Evolutionary conservation across 2,113 vertebrate species (phyloP).

Genomic region (Nyctibius bracteatus): DNA sequence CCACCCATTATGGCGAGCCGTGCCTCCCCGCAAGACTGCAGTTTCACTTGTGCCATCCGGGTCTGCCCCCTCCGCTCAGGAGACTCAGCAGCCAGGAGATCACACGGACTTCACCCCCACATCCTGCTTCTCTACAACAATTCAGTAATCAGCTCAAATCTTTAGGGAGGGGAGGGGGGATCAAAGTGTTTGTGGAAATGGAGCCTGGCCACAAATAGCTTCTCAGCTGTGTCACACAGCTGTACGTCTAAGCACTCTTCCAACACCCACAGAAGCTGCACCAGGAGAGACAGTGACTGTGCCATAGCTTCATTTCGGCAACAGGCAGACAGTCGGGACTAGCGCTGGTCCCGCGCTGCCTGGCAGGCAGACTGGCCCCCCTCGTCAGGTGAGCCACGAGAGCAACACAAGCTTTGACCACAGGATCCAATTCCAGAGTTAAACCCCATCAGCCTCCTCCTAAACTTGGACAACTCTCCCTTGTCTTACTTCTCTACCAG

Average conservation of each 20-base stretch:
- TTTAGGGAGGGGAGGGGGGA: neutral
- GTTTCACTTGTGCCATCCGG: neutral
- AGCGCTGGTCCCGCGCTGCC: too few relatives aligned
- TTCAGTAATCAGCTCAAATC: neutral
- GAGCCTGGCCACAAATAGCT: neutral
- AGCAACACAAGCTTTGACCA: neutral
- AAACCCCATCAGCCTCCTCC: neutral
- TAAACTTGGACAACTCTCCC: neutral
- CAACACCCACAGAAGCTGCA: neutral
- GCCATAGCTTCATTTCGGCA: neutral
- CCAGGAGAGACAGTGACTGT: neutral
- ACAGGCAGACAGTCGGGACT: neutral
- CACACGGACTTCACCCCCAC: neutral
- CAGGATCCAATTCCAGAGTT: neutral
- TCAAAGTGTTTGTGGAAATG: neutral
- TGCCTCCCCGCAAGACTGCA: neutral
- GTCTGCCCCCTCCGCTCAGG: neutral
- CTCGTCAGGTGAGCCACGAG: neutral
- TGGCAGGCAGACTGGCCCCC: neutral
- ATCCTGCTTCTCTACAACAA: neutral
- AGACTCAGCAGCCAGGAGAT: neutral
- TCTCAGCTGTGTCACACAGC: neutral
- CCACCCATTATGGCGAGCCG: neutral
- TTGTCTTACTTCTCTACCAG: neutral
- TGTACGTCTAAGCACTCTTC: neutral